These are phyloP conservation scores for Itoplectis maculator DNA, from an alignment of 2,888 invertebrate species.

Conservation along the genomic window DNA sequence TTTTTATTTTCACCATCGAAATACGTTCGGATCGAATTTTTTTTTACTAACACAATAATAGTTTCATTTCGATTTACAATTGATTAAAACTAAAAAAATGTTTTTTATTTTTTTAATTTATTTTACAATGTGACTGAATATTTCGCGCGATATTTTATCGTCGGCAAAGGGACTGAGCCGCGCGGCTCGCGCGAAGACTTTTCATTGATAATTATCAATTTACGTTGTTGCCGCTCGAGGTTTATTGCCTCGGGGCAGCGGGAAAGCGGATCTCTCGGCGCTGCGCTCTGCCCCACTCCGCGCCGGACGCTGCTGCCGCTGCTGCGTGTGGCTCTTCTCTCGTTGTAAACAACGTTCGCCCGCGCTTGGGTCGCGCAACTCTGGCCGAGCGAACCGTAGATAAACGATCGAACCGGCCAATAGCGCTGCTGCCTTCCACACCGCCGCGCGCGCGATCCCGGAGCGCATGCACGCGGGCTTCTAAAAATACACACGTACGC, in stretches of 20 bases:
- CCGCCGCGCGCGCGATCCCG: neutral
- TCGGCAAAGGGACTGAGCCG: neutral
- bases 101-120: slow-evolving; percentile 33
- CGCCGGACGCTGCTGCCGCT: slow-evolving; percentile 1
- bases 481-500: neutral
- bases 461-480: neutral
- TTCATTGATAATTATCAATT: slow-evolving; percentile 78
- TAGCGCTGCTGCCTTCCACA: slow-evolving; percentile 48
- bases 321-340: slow-evolving; percentile 13
- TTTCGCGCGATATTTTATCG: slow-evolving; percentile 1
- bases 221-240: slow-evolving; percentile 74
- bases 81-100: neutral
- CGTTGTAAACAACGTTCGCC: slow-evolving; percentile 42
- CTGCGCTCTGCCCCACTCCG: too few species aligned
- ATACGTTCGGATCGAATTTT: too few species aligned
- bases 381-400: slow-evolving; percentile 73
- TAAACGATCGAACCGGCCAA: slow-evolving; percentile 71
- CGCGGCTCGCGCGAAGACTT: slow-evolving; percentile 55
- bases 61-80: too few species aligned
- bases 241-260: slow-evolving; percentile 66
- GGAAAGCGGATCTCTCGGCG: slow-evolving; percentile 70
- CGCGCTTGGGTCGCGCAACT: slow-evolving; percentile 67
- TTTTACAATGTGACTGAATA: slow-evolving; percentile 12
- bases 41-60: too few species aligned
- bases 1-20: too few species aligned